These are phyloP conservation scores for Yponomeuta malinellus DNA, from an alignment of 2,888 invertebrate species.

Conservation along the genomic window DNA sequence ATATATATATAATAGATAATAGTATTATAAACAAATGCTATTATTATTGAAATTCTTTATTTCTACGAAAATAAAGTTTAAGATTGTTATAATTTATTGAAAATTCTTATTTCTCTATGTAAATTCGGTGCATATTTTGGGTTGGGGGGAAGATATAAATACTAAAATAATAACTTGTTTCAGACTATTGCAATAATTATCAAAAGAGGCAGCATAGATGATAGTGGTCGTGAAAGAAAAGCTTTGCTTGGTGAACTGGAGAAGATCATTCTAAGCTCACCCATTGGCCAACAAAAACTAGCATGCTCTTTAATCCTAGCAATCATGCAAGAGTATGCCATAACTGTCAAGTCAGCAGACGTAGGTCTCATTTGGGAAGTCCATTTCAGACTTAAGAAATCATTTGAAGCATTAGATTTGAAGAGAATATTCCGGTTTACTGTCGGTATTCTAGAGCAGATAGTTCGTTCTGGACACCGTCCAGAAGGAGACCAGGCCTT, in stretches of 20 bases:
- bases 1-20: no score
- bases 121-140: no score
- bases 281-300: slow-evolving; percentile 84
- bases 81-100: no score
- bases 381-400: slow-evolving; percentile 88
- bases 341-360: slow-evolving; percentile 88
- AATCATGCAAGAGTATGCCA: slow-evolving; percentile 92
- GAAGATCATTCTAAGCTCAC: slow-evolving; percentile 86
- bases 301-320: slow-evolving; percentile 90
- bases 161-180: not conserved
- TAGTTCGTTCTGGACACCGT: slow-evolving; percentile 58
- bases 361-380: slow-evolving; percentile 92
- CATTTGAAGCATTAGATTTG: slow-evolving; percentile 88
- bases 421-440: slow-evolving; percentile 82
- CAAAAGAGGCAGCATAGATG: slow-evolving; percentile 87
- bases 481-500: slow-evolving; percentile 70
- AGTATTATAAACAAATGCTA: no score
- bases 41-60: no score
- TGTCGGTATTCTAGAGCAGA: slow-evolving; percentile 62
- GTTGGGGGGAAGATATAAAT: no score
- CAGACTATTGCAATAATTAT: slow-evolving; percentile 90
- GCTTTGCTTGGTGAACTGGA: slow-evolving; percentile 84
- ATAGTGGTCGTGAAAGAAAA: slow-evolving; percentile 80
- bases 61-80: no score
- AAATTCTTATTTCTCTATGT: no score